Conservation (phyloP, 2,888 invertebrate genomes). For the Leucozona laternaria region DNA sequence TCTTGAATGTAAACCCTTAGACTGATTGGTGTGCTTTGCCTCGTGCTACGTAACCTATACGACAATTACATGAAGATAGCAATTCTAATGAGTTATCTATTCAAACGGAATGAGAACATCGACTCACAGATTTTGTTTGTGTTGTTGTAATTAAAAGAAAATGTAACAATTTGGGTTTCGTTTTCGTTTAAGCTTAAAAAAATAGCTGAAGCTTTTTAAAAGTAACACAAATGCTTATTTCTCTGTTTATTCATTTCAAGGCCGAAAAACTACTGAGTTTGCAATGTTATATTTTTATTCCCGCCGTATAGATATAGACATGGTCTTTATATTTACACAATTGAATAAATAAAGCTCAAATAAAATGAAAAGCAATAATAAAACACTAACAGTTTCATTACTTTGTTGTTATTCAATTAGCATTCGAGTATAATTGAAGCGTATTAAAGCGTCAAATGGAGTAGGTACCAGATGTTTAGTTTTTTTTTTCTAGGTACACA, state of each 20-base stretch:
- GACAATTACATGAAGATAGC: background rate
- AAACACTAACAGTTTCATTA: constrained; percentile 1
- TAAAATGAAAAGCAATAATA: constrained; percentile 28
- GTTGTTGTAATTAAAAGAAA: background rate
- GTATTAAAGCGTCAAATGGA: background rate
- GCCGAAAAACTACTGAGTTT: constrained; percentile 36
- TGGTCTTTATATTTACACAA: constrained; percentile 35
- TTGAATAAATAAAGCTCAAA: constrained; percentile 29
- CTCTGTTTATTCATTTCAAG: constrained; percentile 41
- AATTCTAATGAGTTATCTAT: background rate
- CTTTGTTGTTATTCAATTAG: background rate
- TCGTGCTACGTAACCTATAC: background rate
- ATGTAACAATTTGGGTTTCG: background rate
- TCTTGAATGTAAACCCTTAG: background rate
- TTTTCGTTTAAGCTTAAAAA: constrained; percentile 1
- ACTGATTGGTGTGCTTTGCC: background rate
- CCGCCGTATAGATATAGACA: no score
- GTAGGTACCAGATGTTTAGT: background rate
- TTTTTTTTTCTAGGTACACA: background rate
- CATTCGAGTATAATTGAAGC: constrained; percentile 30
- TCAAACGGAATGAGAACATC: background rate
- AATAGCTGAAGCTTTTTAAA: constrained; percentile 6
- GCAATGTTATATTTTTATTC: background rate
- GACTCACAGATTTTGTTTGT: background rate
- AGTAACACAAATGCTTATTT: constrained; percentile 19